phyloP scores from a whole-genome alignment of 2,797 vertebrate genomes.

The Muscicapa striata region DNA sequence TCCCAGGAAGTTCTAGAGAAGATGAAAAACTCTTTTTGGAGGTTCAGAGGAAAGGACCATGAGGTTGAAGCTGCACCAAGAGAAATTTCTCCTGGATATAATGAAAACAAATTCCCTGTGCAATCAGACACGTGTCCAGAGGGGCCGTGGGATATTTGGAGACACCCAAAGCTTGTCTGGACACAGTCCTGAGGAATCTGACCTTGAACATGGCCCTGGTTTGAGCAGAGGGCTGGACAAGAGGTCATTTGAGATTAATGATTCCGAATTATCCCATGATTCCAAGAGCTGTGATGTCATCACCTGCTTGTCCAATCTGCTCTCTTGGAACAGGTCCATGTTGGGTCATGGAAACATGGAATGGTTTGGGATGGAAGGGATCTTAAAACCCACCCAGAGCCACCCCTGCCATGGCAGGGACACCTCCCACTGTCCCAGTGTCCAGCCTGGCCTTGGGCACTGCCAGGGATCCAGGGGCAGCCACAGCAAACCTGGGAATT shows the following conservation, averaged over 20 bases:
- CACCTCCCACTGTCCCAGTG: neutral
- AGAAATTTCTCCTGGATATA: neutral
- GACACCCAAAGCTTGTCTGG: neutral
- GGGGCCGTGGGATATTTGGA: rapidly evolving
- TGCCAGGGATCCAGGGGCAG: neutral
- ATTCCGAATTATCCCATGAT: neutral
- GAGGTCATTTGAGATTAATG: neutral
- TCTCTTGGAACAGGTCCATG: neutral
- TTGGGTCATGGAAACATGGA: neutral
- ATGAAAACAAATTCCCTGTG: neutral
- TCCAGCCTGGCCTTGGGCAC: neutral
- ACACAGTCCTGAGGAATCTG: too few relatives aligned
- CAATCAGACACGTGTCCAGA: rapidly evolving
- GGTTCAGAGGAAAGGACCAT: neutral
- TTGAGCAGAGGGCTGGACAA: neutral
- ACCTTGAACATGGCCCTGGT: too few relatives aligned
- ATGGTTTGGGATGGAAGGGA: neutral
- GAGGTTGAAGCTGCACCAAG: neutral
- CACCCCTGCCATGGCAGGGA: neutral
- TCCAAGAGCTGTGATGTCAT: neutral
- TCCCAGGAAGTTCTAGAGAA: neutral
- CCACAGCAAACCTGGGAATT: neutral
- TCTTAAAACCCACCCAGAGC: rapidly evolving
- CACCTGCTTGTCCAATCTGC: neutral
- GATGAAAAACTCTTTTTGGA: neutral